phyloP scores from a whole-genome alignment of 1,140 invertebrate genomes.

The Drosophila sechellia region DNA sequence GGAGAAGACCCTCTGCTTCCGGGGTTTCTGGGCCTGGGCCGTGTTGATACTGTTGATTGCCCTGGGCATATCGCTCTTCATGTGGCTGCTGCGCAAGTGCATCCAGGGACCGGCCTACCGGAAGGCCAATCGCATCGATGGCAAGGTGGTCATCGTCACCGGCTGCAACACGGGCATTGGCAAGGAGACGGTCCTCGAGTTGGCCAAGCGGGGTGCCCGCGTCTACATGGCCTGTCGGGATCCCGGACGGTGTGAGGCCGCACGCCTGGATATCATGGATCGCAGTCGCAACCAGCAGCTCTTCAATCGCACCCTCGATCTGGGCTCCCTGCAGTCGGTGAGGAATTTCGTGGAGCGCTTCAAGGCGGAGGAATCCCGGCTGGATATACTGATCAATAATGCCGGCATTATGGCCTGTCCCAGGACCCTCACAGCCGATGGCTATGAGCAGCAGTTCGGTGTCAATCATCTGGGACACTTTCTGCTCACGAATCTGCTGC shows the following conservation, averaged over 20 bases:
- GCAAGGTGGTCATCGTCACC: conserved; percentile 84
- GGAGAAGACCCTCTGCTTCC: conserved; percentile 75
- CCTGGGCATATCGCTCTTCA: conserved; percentile 32
- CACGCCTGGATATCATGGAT: conserved; percentile 85
- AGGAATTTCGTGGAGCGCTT: conserved; percentile 81
- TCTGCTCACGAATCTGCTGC: conserved; percentile 91
- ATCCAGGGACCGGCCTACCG: conserved; percentile 74
- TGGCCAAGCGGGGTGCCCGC: conserved; percentile 90
- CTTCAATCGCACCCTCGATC: conserved; percentile 89
- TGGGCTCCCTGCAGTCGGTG: conserved; percentile 90
- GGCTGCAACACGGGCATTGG: conserved; percentile 97
- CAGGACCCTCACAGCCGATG: conserved; percentile 88
- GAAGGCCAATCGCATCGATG: conserved; percentile 78
- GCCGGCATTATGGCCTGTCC: conserved; percentile 93
- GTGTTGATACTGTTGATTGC: conserved; percentile 57
- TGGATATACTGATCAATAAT: conserved; percentile 96
- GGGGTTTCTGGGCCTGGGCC: conserved; percentile 76
- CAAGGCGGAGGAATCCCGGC: conserved; percentile 86
- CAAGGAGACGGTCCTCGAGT: conserved; percentile 92
- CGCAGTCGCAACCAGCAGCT: conserved; percentile 85
- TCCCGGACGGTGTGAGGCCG: conserved; percentile 89
- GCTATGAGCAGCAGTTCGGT: conserved; percentile 92
- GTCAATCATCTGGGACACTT: conserved; percentile 94
- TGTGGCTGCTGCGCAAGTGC: conserved; percentile 74
- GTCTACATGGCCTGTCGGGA: conserved; percentile 96